Evolutionary conservation across 2,113 vertebrate genomes (phyloP).

Genomic region (Phalacrocorax pelagicus): DNA sequence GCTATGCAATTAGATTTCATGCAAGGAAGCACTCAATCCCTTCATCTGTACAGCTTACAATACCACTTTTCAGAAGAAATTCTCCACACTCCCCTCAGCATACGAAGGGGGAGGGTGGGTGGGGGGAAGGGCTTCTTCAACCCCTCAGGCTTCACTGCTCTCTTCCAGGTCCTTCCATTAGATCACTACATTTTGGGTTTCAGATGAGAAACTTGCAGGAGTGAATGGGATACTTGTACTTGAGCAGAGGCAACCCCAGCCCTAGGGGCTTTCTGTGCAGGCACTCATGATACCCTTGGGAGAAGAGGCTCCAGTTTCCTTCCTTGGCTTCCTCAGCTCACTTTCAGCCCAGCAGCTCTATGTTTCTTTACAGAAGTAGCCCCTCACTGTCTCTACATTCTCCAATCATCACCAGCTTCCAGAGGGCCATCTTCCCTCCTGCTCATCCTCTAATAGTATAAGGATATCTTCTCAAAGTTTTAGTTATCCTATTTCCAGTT

Average conservation of each 20-base stretch:
- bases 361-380: neutral
- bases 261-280: neutral
- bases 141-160: neutral
- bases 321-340: neutral
- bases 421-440: neutral
- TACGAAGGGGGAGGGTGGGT: neutral
- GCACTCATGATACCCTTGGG: neutral
- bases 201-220: neutral
- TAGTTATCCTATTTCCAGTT: neutral
- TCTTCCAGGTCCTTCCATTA: neutral
- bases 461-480: neutral
- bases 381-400: neutral
- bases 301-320: neutral
- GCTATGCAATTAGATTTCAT: conserved; percentile 54
- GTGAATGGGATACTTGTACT: neutral
- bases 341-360: neutral
- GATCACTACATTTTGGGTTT: neutral
- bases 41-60: conserved; percentile 31
- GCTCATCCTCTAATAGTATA: neutral
- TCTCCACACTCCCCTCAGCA: neutral
- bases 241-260: neutral
- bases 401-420: neutral
- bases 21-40: neutral
- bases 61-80: conserved; percentile 52
- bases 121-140: neutral